Evolutionary conservation across 2,113 vertebrate genomes (phyloP).

Genomic region (Ellobius talpinus): DNA sequence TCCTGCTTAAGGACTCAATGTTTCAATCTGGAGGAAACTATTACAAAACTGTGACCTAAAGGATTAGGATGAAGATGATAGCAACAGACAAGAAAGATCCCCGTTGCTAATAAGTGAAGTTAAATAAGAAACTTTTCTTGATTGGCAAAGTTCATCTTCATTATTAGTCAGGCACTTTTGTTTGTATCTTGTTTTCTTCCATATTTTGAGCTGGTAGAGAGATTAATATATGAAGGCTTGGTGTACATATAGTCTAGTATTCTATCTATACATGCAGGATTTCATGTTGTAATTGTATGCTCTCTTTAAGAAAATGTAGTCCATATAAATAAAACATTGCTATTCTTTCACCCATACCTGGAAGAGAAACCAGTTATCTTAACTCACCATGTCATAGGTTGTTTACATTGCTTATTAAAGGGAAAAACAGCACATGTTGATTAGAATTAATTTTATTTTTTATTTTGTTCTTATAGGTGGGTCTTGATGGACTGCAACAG

Average conservation of each 20-base stretch:
- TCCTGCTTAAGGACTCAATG: not conserved
- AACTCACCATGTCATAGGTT: not conserved
- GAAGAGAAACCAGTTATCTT: slow-evolving; percentile 25
- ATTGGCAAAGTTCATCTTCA: not conserved
- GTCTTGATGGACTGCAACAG: slow-evolving; percentile 93
- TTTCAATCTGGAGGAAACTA: not conserved
- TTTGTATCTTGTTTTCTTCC: not conserved
- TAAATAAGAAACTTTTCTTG: slow-evolving; percentile 23
- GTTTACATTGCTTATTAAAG: slow-evolving; percentile 41
- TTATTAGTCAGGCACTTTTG: not conserved
- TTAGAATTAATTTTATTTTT: slow-evolving; percentile 57
- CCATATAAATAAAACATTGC: not conserved
- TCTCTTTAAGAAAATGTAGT: not conserved
- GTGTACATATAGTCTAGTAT: not conserved
- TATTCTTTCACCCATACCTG: not conserved
- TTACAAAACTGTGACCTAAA: not conserved
- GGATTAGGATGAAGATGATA: not conserved
- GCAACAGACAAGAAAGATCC: not conserved
- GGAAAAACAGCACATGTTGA: not conserved
- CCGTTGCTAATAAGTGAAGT: not conserved
- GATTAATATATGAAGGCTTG: not conserved
- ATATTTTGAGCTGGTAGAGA: slow-evolving; percentile 21
- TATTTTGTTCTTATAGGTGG: slow-evolving; percentile 90
- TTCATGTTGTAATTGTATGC: not conserved
- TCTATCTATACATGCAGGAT: not conserved